phyloP scores from a whole-genome alignment of 2,797 vertebrate species.

The Leucoraja ocellata region DNA sequence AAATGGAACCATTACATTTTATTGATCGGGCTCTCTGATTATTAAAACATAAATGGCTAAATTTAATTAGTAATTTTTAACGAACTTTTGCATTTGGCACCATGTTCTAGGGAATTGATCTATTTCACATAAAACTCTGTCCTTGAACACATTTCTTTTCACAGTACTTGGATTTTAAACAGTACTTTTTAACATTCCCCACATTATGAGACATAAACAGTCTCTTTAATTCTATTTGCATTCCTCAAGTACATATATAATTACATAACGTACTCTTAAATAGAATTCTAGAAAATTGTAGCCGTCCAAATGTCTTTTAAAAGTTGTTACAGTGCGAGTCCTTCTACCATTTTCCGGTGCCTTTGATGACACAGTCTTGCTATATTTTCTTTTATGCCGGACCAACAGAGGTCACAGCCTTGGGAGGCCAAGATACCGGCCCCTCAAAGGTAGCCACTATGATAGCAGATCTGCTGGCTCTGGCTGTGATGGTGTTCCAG shows the following conservation, averaged over 20 bases:
- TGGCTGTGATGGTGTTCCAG: no score
- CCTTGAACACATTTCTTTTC: not conserved
- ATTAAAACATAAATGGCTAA: not conserved
- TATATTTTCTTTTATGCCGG: no score
- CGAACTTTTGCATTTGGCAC: not conserved
- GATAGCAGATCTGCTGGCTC: no score
- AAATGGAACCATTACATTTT: not conserved
- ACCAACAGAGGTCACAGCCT: no score
- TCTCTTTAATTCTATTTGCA: not conserved
- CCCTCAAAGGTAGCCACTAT: no score
- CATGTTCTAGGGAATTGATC: not conserved
- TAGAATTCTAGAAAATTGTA: no score
- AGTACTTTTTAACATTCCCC: not conserved
- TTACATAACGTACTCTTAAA: not conserved
- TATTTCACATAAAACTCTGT: not conserved
- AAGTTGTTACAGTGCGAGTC: no score
- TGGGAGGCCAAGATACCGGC: no score
- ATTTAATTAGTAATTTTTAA: slow-evolving; percentile 7
- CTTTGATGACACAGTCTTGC: no score
- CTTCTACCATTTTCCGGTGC: no score
- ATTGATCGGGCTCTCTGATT: not conserved
- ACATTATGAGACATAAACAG: not conserved
- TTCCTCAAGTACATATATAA: not conserved
- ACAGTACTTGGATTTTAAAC: not conserved
- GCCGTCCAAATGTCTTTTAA: no score